These are phyloP conservation scores for Spermophilus dauricus DNA, from an alignment of 2,113 vertebrate genomes.

Conservation along the genomic window DNA sequence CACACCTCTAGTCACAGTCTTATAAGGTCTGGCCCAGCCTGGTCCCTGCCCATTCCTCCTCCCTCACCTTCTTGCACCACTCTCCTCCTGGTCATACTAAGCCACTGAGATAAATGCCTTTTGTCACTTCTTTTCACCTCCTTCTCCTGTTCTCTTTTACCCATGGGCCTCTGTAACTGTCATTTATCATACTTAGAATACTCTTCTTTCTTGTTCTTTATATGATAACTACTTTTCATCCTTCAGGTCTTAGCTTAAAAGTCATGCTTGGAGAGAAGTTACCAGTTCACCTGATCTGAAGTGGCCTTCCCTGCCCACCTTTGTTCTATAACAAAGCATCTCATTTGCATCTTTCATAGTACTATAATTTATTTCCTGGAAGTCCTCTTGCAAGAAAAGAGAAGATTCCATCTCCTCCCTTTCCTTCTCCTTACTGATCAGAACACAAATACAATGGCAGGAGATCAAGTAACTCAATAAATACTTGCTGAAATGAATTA, in stretches of 20 bases:
- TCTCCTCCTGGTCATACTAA: not conserved
- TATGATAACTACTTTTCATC: not conserved
- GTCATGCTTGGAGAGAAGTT: not conserved
- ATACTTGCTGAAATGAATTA: constrained; percentile 36
- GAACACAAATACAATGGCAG: constrained; percentile 26
- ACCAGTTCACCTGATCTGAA: not conserved
- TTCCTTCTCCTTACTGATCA: constrained; percentile 37
- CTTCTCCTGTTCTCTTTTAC: not conserved
- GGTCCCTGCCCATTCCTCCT: not conserved
- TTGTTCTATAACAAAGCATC: not conserved
- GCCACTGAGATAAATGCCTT: not conserved
- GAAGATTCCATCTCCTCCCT: not conserved
- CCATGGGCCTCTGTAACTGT: not conserved
- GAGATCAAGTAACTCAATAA: constrained; percentile 28
- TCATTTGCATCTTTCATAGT: not conserved
- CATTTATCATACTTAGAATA: not conserved
- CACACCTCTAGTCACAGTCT: not conserved
- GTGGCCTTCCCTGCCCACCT: not conserved
- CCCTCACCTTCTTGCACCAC: not conserved
- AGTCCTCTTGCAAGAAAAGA: constrained; percentile 18
- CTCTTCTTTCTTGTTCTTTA: not conserved
- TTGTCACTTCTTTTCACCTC: not conserved
- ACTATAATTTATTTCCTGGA: not conserved
- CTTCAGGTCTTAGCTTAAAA: constrained; percentile 19
- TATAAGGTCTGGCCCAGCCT: not conserved